Evolutionary conservation across 2,113 vertebrate species (phyloP), one percentile per base, ranked within the genome.

Genomic region (Tapirus terrestris): DNA sequence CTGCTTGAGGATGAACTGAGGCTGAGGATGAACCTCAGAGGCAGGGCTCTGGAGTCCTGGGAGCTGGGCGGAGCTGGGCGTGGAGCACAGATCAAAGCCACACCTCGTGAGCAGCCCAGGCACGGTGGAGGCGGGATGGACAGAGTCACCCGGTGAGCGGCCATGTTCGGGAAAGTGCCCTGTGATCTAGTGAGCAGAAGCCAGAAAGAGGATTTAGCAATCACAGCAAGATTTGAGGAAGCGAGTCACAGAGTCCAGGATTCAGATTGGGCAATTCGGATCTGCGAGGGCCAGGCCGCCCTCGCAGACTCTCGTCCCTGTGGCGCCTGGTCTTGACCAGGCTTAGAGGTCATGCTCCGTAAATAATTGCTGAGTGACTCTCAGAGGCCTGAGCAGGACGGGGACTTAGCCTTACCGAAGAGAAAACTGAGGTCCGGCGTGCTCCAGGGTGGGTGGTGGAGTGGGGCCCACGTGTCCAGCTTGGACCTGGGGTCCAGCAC

Each of bases 111-210:
- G 43, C 1, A 18, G 29, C 31, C 39, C 18, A 1, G 16, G n/a
- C 1, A 20, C 1, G 1, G 1, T 39, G 25, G 61, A 27, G 33
- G 27, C 4, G 0, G 29, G 63, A 2, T 3, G 33, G 36, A 27
- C 1, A 12, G 80, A 39, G 39, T 70, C 56, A 39, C 68, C 1
- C 0, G 5, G 45, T 25, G 21, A 58, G 31, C 0, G 36, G 29
- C 68, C 18, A 14, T 45, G 4, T 63, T 51, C n/a, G 81, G 53
- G 33, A 77, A 87, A 20, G 48, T 36, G 80, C 65, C 58, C 0
- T 14, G 1, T 11, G 39, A 51, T 9, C 1, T 1, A 58, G 48
- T 29, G 29, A 21, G 25, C n/a, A 8, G 93, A 21, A 60, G 70
- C n/a, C 1, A 12, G 33, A 61, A 8, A 14, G 56, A 88, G 61